Base-by-base conservation (phyloP, 2,113 vertebrate species). In the Cavia aperea region DNA sequence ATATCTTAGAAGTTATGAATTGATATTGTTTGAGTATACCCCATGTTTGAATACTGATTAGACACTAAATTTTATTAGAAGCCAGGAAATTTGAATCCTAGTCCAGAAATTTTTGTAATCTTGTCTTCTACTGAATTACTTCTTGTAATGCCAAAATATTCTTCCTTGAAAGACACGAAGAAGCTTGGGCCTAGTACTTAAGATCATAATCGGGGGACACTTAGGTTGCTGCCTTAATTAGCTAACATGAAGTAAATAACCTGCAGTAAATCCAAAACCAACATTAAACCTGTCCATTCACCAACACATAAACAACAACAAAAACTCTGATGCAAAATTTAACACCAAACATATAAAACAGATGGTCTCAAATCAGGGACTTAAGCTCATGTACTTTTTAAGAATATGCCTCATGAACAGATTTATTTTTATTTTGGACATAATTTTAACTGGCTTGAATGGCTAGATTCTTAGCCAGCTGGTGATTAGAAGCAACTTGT, bases 381-480 rank as follows among this genome's bases (percentile, higher is more conserved):
- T 63, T 39, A 31, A 81, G 79, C 73, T 39, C 19, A 12, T 0
- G 3, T 0, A 19, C 56, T 94, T 86, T 72, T 91, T 79, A 83
- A 66, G 12, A 60, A 7, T 21, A 72, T 85, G 26, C 51, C 58
- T 78, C 36, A 49, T 21, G 68, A 46, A 70, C 72, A 4, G 3
- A 75, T 83, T 91, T 63, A 46, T 15, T 93, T 23, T 91, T 81
- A 70, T 33, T 49, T 3, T 60, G 75, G 68, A 84, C 70, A 24
- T 19, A 56, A 43, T 70, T 89, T 73, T 79, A 81, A 87, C 49
- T 75, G n/a, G 31, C 58, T 58, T 89, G 60, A 65, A 58, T 75
- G 81, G 31, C 39, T 84, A 65, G n/a, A 43, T 86, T 94, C 94
- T 86, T 66, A 91, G 43, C 66, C 46, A 91, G 68, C 31, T 39